Evolutionary conservation across 2,888 invertebrate species (phyloP), one percentile per base, ranked within the genome.

Genomic region (Exephanes ischioxanthus): DNA sequence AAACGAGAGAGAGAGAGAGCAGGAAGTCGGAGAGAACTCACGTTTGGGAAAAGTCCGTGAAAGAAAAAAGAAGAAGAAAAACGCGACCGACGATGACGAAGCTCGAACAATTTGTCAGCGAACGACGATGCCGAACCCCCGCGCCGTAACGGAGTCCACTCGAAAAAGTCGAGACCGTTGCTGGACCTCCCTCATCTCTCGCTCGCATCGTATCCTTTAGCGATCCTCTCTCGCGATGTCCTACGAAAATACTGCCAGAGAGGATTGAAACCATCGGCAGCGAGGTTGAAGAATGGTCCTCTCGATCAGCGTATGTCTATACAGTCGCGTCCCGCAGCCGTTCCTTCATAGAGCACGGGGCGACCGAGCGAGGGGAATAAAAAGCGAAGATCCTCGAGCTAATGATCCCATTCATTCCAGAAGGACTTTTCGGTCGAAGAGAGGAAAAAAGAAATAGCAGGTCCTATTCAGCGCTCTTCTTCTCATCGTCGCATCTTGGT

Each of bases 391-490:
- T 80, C 63, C 68, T n/a, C 61, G 76, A 76, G 80, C 87, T 92
- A 92, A 92, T 91, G 92, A 92, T 89, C 90, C 90, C 89, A 91
- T 92, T 91, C 90, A 91, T 90, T 88, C 89, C 86, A 63, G 80
- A 89, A 87, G 86, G 87, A 89, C 88, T 89, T 91, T 89, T 85
- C 76, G 87, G 48, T 70, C 53, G 75, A 72, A 80, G 66, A 71
- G 41, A 73, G 84, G 75, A 81, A 86, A 88, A 90, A 90, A 89
- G 87, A 91, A 91, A 90, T 89, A 88, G 87, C 91, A 89, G 91
- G 88, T 89, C 85, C 89, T 89, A 90, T 91, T 90, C 89, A 89
- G 81, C 41, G 66, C 80, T 75, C 83, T 81, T 75, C 70, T 83
- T 81, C 73, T 63, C 61, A 30, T 51, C 55, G 37, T 22, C 33